Evolutionary conservation across 2,113 vertebrate genomes (phyloP).

Genomic region (Siniperca chuatsi): DNA sequence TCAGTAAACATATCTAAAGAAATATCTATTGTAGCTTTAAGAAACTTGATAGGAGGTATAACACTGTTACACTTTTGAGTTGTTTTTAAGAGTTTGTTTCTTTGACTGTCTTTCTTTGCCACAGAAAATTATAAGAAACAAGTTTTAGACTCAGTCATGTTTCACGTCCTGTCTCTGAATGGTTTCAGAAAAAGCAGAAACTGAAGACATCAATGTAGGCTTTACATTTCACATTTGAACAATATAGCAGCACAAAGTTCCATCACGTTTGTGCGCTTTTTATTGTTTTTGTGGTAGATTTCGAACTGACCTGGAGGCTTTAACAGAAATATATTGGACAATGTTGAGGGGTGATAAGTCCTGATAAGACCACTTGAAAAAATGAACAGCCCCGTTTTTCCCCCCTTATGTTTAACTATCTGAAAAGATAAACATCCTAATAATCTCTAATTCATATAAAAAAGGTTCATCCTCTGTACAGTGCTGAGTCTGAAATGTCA

Average conservation of each 20-base stretch:
- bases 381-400: not conserved
- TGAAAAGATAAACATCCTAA: not conserved
- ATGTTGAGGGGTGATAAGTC: not conserved
- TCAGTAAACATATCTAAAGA: slow-evolving; percentile 28
- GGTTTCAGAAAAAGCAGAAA: not conserved
- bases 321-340: not conserved
- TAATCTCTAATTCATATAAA: not conserved
- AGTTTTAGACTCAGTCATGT: not conserved
- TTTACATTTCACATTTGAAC: not conserved
- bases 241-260: not conserved
- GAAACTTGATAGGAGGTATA: not conserved
- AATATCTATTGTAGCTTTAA: not conserved
- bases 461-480: not conserved
- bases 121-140: not conserved
- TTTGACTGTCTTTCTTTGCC: not conserved
- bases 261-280: not conserved
- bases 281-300: not conserved
- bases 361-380: not conserved
- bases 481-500: not conserved
- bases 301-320: not conserved
- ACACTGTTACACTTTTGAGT: not conserved
- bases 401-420: not conserved
- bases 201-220: not conserved
- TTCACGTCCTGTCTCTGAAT: not conserved
- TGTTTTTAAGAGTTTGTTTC: not conserved